Conservation (phyloP, 2,113 vertebrate species). For the Alligator sinensis region DNA sequence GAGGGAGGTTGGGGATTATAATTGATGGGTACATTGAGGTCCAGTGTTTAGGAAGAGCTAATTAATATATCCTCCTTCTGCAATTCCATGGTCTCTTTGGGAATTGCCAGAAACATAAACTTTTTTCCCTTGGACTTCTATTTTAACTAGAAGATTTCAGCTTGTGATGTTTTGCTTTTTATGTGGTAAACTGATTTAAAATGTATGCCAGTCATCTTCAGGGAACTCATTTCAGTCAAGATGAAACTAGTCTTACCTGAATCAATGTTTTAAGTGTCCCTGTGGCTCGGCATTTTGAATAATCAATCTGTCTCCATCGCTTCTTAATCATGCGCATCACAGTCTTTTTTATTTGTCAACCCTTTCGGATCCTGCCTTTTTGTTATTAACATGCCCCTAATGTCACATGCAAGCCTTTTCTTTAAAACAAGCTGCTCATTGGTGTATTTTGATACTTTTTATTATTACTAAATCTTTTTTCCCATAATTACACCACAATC, state of each 20-base stretch:
- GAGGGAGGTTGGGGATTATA: constrained; percentile 8
- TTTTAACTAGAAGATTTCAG: constrained; percentile 63
- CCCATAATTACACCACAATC: constrained; percentile 98
- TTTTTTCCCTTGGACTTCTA: constrained; percentile 42
- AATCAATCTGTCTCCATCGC: constrained; percentile 90
- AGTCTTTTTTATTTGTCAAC: constrained; percentile 88
- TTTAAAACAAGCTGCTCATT: constrained; percentile 89
- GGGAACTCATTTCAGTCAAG: constrained; percentile 82
- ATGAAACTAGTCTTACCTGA: constrained; percentile 88
- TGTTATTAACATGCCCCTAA: constrained; percentile 83
- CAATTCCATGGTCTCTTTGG: constrained; percentile 11
- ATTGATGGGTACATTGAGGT: constrained; percentile 53
- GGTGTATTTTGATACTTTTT: constrained; percentile 92
- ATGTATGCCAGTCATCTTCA: constrained; percentile 76
- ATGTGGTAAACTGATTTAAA: constrained; percentile 79
- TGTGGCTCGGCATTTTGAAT: constrained; percentile 90
- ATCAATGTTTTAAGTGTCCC: constrained; percentile 88
- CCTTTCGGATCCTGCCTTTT: constrained; percentile 82
- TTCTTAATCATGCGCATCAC: constrained; percentile 84
- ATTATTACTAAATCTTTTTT: constrained; percentile 92
- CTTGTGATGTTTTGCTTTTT: constrained; percentile 63
- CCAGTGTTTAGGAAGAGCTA: constrained; percentile 59
- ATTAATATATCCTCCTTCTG: constrained; percentile 57
- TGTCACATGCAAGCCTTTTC: constrained; percentile 85
- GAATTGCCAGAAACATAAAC: constrained; percentile 45